Base-by-base conservation (phyloP, 2,888 invertebrate species). In the Machimus atricapillus region DNA sequence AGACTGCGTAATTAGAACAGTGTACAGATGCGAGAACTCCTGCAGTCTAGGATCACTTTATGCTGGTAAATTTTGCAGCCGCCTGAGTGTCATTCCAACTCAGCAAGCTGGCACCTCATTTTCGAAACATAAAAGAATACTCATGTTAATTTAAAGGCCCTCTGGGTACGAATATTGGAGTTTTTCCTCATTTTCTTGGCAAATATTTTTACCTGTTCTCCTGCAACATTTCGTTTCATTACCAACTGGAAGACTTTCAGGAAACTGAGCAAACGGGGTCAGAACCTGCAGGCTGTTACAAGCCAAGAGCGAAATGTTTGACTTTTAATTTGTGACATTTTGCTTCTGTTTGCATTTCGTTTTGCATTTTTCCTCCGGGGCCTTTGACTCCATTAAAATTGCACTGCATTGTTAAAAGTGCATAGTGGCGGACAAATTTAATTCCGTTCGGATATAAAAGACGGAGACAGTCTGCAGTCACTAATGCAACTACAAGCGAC, bases 291-390 rank as follows among this genome's bases (percentile, higher is more conserved):
- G 82, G 82, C 82, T 58, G 58, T 82, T 82, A 82, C 82, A 58
- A 58, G 16, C 66, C 66, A 58, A 66, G 58, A 66, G 82, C 66
- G 82, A 82, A 82, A 82, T 82, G 82, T 82, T 82, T 82, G 82
- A 82, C 82, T 82, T 82, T 82, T 82, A 82, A 82, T 82, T 82
- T 82, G 82, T 58, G 66, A 82, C 82, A 82, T 82, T 82, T 82
- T 66, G 34, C 82, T 82, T 37, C 82, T 82, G 82, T 82, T 82
- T 82, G 56, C 66, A 58, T 82, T 82, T 82, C 82, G 82, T 82
- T 82, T 79, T 79, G 79, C 79, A 79, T 79, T 79, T 82, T 66
- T 66, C 66, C 82, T 82, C 9, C 52, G 58, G 82, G 82, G 58
- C 34, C 58, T 82, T 82, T 82, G 66, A 58, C 82, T 82, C 82